phyloP scores from a whole-genome alignment of 2,888 invertebrate species.

The Caenorhabditis sulstoni region DNA sequence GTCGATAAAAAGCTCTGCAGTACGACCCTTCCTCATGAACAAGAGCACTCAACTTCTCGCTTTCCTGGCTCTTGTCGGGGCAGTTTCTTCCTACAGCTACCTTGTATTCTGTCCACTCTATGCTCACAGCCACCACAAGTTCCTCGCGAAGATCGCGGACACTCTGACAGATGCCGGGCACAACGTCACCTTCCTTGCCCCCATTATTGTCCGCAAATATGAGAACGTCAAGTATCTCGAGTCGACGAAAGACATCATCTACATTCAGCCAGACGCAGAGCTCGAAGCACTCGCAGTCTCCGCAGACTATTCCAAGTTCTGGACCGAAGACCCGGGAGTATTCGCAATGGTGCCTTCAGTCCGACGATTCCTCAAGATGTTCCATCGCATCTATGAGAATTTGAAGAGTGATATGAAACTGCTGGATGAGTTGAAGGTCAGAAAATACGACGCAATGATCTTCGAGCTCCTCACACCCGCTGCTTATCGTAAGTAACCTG shows the following conservation, averaged over 20 bases:
- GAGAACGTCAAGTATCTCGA: slow-evolving; percentile 38
- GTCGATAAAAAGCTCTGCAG: slow-evolving; percentile 7
- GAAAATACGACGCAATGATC: slow-evolving; percentile 29
- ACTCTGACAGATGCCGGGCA: slow-evolving; percentile 41
- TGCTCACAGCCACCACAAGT: slow-evolving; percentile 48
- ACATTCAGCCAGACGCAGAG: slow-evolving; percentile 36
- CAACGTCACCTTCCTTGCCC: slow-evolving; percentile 43
- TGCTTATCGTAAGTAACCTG: slow-evolving; percentile 18
- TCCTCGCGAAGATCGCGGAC: slow-evolving; percentile 43
- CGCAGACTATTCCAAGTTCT: slow-evolving; percentile 22
- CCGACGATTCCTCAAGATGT: slow-evolving; percentile 24
- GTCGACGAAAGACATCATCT: slow-evolving; percentile 27
- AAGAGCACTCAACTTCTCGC: background rate
- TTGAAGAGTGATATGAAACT: slow-evolving; percentile 12
- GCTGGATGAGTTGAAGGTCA: slow-evolving; percentile 27
- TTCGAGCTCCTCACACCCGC: slow-evolving; percentile 10
- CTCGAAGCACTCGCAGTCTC: slow-evolving; percentile 14
- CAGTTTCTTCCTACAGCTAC: slow-evolving; percentile 14
- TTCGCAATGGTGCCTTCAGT: slow-evolving; percentile 25
- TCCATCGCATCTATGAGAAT: slow-evolving; percentile 22
- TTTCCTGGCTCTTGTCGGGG: background rate
- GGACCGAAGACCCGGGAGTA: slow-evolving; percentile 17
- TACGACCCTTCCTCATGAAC: slow-evolving; percentile 19
- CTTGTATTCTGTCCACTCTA: slow-evolving; percentile 35
- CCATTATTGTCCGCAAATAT: slow-evolving; percentile 21